phyloP scores from a whole-genome alignment of 2,113 vertebrate genomes.

The Callipepla californica region DNA sequence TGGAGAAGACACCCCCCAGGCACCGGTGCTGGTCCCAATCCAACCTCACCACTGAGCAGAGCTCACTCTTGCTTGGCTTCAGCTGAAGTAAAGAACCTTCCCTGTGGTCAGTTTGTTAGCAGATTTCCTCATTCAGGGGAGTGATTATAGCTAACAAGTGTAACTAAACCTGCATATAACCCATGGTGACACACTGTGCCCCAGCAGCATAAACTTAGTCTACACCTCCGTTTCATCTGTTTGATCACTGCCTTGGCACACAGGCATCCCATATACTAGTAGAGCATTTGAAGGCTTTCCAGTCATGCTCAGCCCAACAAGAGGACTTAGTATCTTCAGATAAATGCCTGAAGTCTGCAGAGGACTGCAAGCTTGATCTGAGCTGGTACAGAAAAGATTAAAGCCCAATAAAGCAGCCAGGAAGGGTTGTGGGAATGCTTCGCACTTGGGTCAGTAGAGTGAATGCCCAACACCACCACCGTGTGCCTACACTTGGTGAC shows the following conservation, averaged over 20 bases:
- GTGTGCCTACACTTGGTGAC: not conserved
- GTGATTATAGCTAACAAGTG: not conserved
- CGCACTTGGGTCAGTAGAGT: not conserved
- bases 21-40: not conserved
- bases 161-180: not conserved
- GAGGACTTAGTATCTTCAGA: not conserved
- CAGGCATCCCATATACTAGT: no score
- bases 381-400: accelerated
- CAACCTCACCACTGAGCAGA: not conserved
- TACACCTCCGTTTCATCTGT: not conserved
- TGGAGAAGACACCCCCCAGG: not conserved
- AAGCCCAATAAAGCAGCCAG: no score
- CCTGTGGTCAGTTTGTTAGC: accelerated
- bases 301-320: no score
- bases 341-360: not conserved
- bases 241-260: not conserved
- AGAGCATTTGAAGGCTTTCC: not conserved
- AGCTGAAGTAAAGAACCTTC: not conserved
- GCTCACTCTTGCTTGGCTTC: not conserved
- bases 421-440: not conserved
- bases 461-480: not conserved
- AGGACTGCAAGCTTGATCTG: not conserved
- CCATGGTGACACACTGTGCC: not conserved
- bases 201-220: not conserved
- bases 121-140: not conserved